Base-by-base conservation (phyloP, 2,888 invertebrate genomes). In the Saturnia pavonia region DNA sequence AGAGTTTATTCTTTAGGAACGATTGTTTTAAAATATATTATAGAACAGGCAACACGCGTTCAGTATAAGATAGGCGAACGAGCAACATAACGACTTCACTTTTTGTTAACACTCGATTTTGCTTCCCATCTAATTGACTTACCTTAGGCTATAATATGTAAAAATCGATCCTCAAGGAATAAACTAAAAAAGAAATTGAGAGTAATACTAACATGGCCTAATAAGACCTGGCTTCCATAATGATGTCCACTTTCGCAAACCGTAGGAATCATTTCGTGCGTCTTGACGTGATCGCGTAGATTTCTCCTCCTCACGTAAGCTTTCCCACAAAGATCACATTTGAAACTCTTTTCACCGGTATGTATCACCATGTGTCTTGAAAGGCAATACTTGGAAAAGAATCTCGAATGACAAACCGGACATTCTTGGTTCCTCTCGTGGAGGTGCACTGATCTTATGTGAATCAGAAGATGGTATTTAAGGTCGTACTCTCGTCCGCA, bases 291-390 rank as follows among this genome's bases (percentile, higher is more conserved):
- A 63, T 89, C 87, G 54, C 79, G 80, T 43, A 91, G 78, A 72
- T 85, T 88, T 69, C 85, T 88, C 63, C 78, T 84, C 40, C 88
- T 85, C 1, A 91, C 87, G 70, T 91, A 94, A 1, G 90, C 86
- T 72, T 94, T 94, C 0, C 91, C 89, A 72, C 95, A 95, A 0
- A 92, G 71, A 0, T 84, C 86, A 75, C 95, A 95, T 70, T 91
- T 91, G 63, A 89, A 94, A 72, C 89, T 94, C 69, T 91, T 91
- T 63, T 94, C 94, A 0, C 94, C 94, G 0, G 92, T 92, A 71
- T 95, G 95, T 19, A 90, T 90, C 7, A 91, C 77, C 92, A 94
- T 94, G 63, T 95, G 95, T 19, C 93, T 87, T 0, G 91, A 89
- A 0, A 95, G 82, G 69, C 89, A 83, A 68, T 88, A 86, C 71